phyloP scores from a whole-genome alignment of 1,140 invertebrate genomes.

The Phenacoccus solenopsis region DNA sequence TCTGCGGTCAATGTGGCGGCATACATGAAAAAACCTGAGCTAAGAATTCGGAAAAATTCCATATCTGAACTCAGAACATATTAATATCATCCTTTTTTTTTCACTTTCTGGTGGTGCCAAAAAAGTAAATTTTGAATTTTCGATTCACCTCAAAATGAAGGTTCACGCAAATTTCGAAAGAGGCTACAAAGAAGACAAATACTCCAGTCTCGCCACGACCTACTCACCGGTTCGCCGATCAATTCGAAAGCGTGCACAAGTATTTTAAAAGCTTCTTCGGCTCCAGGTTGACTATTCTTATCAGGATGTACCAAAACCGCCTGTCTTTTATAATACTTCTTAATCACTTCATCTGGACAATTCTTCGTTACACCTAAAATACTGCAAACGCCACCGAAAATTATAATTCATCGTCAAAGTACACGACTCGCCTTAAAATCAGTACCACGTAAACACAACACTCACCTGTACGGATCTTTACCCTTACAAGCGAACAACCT shows the following conservation, averaged over 20 bases:
- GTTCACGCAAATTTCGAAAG: too few relatives aligned
- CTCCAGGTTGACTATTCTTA: slow-evolving; percentile 85
- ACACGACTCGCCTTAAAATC: not conserved
- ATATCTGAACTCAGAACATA: too few relatives aligned
- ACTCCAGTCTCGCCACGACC: too few relatives aligned
- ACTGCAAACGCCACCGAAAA: slow-evolving; percentile 39
- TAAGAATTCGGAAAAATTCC: too few relatives aligned
- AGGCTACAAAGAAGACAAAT: too few relatives aligned
- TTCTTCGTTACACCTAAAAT: slow-evolving; percentile 73
- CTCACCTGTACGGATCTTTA: slow-evolving; percentile 81
- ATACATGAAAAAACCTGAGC: too few relatives aligned
- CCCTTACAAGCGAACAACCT: slow-evolving; percentile 80
- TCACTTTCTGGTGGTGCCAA: too few relatives aligned
- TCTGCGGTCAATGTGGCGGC: too few relatives aligned
- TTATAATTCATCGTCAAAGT: not conserved
- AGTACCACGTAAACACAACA: not conserved
- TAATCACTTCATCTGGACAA: slow-evolving; percentile 85
- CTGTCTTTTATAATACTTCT: slow-evolving; percentile 80
- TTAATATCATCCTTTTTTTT: too few relatives aligned
- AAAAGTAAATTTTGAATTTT: too few relatives aligned
- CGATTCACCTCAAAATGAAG: too few relatives aligned
- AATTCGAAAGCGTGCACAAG: slow-evolving; percentile 86
- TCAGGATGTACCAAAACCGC: slow-evolving; percentile 89
- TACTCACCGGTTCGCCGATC: slow-evolving; percentile 73
- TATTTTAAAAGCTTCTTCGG: slow-evolving; percentile 93